phyloP scores from a whole-genome alignment of 92 coral and sea anemone genomes.

The Epizoanthus ramosus region DNA sequence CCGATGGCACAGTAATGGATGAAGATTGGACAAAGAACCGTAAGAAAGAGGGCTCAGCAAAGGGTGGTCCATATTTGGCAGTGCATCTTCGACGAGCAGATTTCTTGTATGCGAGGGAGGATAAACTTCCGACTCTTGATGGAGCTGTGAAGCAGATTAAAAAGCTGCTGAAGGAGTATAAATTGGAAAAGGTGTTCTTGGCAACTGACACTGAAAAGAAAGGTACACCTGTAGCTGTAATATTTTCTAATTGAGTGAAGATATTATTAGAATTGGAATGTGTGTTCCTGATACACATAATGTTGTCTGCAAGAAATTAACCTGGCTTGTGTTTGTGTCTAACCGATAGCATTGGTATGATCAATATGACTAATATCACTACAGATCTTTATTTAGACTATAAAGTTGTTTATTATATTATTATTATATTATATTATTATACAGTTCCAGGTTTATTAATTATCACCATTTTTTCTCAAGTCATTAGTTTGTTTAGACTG shows the following conservation, averaged over 20 bases:
- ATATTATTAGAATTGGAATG: too few relatives aligned
- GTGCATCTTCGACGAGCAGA: constrained; percentile 93
- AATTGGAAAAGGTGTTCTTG: constrained; percentile 84
- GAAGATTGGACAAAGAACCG: constrained; percentile 94
- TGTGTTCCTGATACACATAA: not conserved
- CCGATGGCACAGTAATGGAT: constrained; percentile 85
- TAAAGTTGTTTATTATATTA: too few relatives aligned
- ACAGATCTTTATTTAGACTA: too few relatives aligned
- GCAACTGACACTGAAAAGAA: constrained; percentile 89
- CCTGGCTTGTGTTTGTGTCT: not conserved
- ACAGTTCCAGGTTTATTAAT: too few relatives aligned
- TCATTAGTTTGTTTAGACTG: too few relatives aligned
- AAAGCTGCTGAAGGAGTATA: constrained; percentile 75
- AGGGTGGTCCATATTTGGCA: constrained; percentile 92
- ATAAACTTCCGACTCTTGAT: constrained; percentile 84
- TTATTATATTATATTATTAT: too few relatives aligned
- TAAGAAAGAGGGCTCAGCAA: constrained; percentile 87
- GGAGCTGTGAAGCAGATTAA: constrained; percentile 87
- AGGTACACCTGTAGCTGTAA: constrained; percentile 52
- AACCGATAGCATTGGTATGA: too few relatives aligned
- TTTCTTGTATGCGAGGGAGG: constrained; percentile 90
- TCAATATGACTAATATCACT: too few relatives aligned
- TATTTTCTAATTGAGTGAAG: too few relatives aligned
- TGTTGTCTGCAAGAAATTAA: not conserved
- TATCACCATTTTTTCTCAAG: too few relatives aligned